These are phyloP conservation scores for Chaetorhynchus papuensis DNA, from an alignment of 2,113 vertebrate species.

Conservation along the genomic window DNA sequence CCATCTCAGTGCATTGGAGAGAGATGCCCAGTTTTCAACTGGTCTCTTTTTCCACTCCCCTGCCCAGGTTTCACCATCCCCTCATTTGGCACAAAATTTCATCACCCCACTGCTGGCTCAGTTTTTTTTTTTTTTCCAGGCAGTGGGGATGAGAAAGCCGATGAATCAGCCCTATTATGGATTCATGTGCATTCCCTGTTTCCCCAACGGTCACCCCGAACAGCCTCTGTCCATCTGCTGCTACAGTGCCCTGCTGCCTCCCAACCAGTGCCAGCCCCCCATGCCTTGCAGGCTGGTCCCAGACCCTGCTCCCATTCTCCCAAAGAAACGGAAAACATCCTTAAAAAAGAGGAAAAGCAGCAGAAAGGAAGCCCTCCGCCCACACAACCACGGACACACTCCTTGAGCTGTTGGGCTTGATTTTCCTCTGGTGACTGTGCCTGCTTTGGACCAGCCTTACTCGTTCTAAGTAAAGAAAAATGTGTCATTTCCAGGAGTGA, in stretches of 20 bases:
- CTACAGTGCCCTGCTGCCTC: not conserved
- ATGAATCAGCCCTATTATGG: conserved; percentile 30
- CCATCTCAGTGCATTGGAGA: not conserved
- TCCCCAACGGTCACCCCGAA: not conserved
- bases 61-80: not conserved
- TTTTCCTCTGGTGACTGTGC: conserved; percentile 48
- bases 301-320: not conserved
- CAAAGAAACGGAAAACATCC: not conserved
- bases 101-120: not conserved
- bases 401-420: not conserved
- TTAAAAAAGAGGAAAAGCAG: not conserved
- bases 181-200: conserved; percentile 16
- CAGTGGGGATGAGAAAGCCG: not conserved
- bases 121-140: not conserved
- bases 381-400: not conserved
- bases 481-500: conserved; percentile 66
- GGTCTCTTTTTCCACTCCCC: not conserved
- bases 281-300: not conserved
- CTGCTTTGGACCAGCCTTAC: conserved; percentile 36
- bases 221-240: not conserved
- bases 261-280: not conserved
- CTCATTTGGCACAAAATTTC: not conserved
- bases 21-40: not conserved
- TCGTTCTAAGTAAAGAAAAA: conserved; percentile 67
- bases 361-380: conserved; percentile 34